phyloP scores from a whole-genome alignment of 2,113 vertebrate genomes.

The Oreamnos americanus region DNA sequence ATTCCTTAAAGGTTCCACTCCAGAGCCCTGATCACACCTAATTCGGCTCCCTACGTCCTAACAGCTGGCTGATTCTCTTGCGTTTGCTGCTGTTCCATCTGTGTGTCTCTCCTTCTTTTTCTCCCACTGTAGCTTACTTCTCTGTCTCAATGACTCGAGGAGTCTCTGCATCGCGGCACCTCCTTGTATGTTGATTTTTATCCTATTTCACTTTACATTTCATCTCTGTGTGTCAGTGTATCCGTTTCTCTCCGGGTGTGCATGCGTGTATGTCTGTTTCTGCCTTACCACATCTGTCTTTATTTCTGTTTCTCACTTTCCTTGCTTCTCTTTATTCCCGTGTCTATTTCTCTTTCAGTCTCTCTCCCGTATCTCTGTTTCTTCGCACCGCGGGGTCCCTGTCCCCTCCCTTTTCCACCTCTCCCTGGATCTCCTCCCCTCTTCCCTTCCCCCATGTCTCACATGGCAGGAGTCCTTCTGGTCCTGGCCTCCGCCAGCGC shows the following conservation, averaged over 20 bases:
- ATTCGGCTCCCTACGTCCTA: neutral
- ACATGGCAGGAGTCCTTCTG: slow-evolving; percentile 31
- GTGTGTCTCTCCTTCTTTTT: neutral
- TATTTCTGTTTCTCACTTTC: neutral
- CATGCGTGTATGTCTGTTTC: neutral
- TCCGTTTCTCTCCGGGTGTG: neutral
- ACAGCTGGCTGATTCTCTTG: neutral
- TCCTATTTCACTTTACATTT: neutral
- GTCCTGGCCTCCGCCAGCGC: slow-evolving; percentile 40
- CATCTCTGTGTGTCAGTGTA: neutral
- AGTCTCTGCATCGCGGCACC: neutral
- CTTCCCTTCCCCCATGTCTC: neutral
- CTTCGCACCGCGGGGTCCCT: neutral
- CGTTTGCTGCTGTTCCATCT: neutral
- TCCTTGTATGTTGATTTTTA: neutral
- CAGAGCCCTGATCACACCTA: neutral
- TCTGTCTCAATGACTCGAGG: neutral
- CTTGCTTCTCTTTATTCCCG: neutral
- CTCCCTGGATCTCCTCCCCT: neutral
- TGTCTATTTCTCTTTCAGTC: too few species aligned
- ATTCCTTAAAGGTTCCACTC: too few species aligned
- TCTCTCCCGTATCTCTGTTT: neutral
- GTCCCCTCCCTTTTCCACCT: neutral
- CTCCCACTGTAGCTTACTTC: too few species aligned
- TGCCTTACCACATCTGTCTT: neutral